Base-by-base conservation (phyloP, 2,888 invertebrate genomes). In the Tortrix viridana region DNA sequence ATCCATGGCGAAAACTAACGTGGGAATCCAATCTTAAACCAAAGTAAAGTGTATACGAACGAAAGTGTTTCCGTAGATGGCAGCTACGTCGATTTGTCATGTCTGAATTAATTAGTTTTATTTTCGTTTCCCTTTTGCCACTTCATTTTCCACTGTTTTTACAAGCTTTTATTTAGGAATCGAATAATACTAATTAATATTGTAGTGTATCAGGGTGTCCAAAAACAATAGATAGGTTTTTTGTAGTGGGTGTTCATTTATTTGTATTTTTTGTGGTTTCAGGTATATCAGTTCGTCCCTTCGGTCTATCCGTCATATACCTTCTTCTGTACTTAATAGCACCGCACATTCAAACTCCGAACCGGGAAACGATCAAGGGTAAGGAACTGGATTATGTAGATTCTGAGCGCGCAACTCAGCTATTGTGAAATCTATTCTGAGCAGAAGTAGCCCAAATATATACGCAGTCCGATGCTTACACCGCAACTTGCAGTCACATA, bases 251-350 rank as follows among this genome's bases (percentile, higher is more conserved):
- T 32, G 32, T 32, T 32, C 3, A 12, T 32, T 32, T 32, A 32
- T 12, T 32, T 32, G 32, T 12, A 12, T 32, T 56, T 57, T 65
- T 55, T 74, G 85, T 82, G 78, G 75, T 94, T 93, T 65, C 92
- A 97, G 97, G 96, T 93, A 94, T 95, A 78, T 93, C 96, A 79
- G 94, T 96, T 83, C 95, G 97, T 77, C 97, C 97, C 58, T 95
- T 95, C 76, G 95, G 95, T 74, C 91, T 97, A 69, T 97, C 97
- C 38, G 89, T 95, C 69, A 86, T 97, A 72, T 98, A 98, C 86
- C 93, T 97, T 72, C 88, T 96, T 67, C 93, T 97, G 80, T 94
- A 96, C 87, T 93, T 97, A 74, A 93, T 95, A 84, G 94, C 95
- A 68, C 97, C 97, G 22, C 93, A 96, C 73, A 93, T 96, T 64